Conservation (phyloP, 2,797 vertebrate species). For the Vireo griseus region DNA sequence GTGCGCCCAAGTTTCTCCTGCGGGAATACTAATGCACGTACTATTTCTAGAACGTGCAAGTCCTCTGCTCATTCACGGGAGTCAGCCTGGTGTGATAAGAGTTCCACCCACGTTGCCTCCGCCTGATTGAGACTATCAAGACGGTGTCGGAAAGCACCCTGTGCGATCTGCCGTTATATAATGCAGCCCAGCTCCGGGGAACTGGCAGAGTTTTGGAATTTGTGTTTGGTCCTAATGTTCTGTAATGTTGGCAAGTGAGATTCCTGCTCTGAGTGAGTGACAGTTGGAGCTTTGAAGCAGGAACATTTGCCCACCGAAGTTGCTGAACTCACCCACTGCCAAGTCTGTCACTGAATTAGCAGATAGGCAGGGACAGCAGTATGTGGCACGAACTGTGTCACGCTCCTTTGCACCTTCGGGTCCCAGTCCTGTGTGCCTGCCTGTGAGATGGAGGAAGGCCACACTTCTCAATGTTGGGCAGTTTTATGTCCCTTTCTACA, state of each 20-base stretch:
- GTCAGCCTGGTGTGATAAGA: slow-evolving; percentile 16
- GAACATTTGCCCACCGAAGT: slow-evolving; percentile 44
- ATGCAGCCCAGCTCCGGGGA: neutral
- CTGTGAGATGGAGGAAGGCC: neutral
- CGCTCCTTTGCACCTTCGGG: neutral
- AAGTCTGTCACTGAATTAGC: slow-evolving; percentile 2
- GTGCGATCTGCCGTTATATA: neutral
- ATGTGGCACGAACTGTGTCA: neutral
- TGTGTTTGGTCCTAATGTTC: slow-evolving; percentile 32
- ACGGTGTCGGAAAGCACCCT: neutral
- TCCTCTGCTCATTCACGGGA: slow-evolving; percentile 23
- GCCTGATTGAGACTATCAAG: slow-evolving; percentile 39
- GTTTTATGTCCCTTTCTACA: neutral
- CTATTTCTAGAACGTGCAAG: slow-evolving; percentile 34
- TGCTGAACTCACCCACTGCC: slow-evolving; percentile 23
- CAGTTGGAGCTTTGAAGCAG: slow-evolving; percentile 21
- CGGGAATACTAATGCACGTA: neutral
- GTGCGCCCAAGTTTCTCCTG: neutral
- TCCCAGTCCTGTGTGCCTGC: neutral
- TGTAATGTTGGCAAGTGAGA: slow-evolving; percentile 5
- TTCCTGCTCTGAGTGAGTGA: neutral
- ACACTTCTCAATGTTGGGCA: neutral
- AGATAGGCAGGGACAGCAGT: neutral
- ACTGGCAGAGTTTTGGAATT: slow-evolving; percentile 14
- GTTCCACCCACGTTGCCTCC: slow-evolving; percentile 37